Base-by-base conservation (phyloP, 92 coral and sea anemone species). In the Virgularia gustaviana region DNA sequence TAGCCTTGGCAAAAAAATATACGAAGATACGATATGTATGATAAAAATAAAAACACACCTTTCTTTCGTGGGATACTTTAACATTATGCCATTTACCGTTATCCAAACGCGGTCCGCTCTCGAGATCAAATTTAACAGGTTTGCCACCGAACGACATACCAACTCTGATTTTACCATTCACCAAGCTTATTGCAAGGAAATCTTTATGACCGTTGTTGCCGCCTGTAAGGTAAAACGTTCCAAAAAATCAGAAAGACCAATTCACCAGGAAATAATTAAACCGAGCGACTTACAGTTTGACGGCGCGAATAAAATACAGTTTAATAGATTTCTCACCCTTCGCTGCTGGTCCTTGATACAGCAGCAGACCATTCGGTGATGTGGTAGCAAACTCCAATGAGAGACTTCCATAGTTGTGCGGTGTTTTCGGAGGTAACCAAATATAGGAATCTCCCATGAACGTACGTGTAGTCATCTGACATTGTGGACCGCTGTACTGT, bases 131-230 rank as follows among this genome's bases (percentile, higher is more conserved):
- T 13, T 63, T 72, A 49, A 70, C 79, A 1, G 96, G 83, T 34
- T 68, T 54, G 6, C 75, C 75, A 12, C 98, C 98, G 11, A 92
- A 79, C 15, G 94, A 79, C 57, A 89, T 45, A 71, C 72, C 85
- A 6, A 92, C 83, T 63, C 66, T 77, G 32, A 87, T 65, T 45
- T 71, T 72, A 3, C 98, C 98, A 6, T 85, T 81, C 0, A 71
- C 86, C 33, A 92, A 62, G 55, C 79, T 65, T 44, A 92, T 55
- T 6, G 98, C 98, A 58, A 89, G 49, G 71, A 87, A 81, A 55
- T 91, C 97, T 42, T 81, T 78, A 12, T 80, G 82, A 42, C 87
- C 96, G 77, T 91, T 91, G 81, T 91, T 91, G 2, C 85, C 85
- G 65, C 65, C 85, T 73, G 28, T 57, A 13, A 57, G 25, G 31